Percentiles rank a stretch among this genome's conserved stretches.
phyloP scores from a whole-genome alignment of 2,797 vertebrate species.

The Tympanoctomys barrerae region DNA sequence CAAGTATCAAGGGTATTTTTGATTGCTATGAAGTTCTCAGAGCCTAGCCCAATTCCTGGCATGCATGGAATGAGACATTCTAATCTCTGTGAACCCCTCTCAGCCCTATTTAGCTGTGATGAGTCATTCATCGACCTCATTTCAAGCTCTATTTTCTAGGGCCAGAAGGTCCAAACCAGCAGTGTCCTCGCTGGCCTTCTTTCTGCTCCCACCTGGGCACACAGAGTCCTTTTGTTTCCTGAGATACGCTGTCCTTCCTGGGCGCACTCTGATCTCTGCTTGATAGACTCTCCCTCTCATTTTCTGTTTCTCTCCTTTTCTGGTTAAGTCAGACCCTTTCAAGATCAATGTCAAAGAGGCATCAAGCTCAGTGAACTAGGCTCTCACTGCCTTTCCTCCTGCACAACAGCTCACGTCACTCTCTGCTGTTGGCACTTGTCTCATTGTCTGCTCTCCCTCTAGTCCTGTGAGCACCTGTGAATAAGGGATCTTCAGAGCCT shows the following conservation, averaged over 20 bases:
- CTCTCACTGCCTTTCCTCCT: neutral
- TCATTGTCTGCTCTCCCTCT: neutral
- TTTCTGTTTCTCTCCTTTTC: neutral
- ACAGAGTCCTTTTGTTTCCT: neutral
- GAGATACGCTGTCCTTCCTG: neutral
- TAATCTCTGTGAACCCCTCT: neutral
- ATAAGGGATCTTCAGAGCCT: neutral
- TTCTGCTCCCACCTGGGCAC: neutral
- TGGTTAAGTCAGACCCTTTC: neutral
- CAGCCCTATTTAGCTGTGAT: neutral
- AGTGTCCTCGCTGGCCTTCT: neutral
- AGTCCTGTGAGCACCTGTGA: neutral
- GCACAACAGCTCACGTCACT: neutral
- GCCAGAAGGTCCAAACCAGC: neutral
- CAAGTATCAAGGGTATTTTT: neutral
- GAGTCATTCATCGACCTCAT: neutral
- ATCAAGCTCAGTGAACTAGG: no score
- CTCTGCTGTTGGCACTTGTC: neutral
- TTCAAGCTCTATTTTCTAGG: neutral
- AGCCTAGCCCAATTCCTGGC: neutral
- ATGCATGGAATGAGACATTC: no score
- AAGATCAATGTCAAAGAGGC: neutral
- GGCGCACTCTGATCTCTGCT: neutral
- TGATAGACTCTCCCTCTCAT: neutral
- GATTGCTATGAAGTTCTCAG: neutral